Evolutionary conservation across 2,797 vertebrate genomes (phyloP), one percentile per base, ranked within the genome.

Genomic region (Sandelia bainsii): DNA sequence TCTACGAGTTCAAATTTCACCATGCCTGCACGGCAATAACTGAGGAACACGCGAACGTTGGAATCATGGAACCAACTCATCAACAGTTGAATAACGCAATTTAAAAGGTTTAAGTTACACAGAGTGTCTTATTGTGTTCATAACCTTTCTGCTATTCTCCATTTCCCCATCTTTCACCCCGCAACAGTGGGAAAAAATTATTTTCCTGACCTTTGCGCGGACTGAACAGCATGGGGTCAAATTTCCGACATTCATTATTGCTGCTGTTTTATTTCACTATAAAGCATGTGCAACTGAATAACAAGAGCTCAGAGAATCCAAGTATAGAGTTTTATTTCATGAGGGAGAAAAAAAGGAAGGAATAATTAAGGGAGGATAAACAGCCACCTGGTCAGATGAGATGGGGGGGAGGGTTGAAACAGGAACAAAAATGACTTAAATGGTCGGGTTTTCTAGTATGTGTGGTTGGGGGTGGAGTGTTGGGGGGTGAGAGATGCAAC

Each of bases 351-450:
- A 84, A 53, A 16, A 42, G 72, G 8, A 40, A 65, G 62, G 80
- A 87, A 90, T 87, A 91, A 91, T 92, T 87, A 87, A 87, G 85
- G 69, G 66, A 73, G 76, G 88, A 84, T 82, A 92, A 91, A 93
- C 84, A 85, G 76, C 79, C 83, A 91, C 84, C 87, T 92, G 90
- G 82, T 92, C 74, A 84, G 79, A 85, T 77, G 51, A 48, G 39
- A 22, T 34, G 32, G 32, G 27, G 32, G 32, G 7, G 13, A 14
- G 16, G 57, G 34, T 53, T 45, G 60, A 59, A 50, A 64, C 32
- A 25, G 29, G 19, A 50, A 73, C 45, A 69, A 75, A 72, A 66
- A 75, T 17, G 53, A 79, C 40, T 71, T 25, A 65, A 68, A 53
- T 50, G 62, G 34, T 39, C n/a, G 42, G 27, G 51, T 52, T 77